phyloP scores from a whole-genome alignment of 2,888 invertebrate genomes.

The Himalopsyche kuldschensis region DNA sequence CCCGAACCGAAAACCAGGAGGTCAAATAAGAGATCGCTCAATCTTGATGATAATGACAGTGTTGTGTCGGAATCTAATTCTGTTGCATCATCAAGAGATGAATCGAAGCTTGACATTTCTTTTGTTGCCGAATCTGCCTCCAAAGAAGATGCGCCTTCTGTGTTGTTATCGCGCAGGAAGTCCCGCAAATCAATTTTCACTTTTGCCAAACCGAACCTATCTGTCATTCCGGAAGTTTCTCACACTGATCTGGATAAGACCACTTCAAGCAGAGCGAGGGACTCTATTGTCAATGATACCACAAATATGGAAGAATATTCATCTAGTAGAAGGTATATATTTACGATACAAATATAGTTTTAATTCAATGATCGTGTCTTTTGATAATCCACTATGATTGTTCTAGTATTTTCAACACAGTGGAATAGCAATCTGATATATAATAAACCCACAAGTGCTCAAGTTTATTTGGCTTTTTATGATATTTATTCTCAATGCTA shows the following conservation, averaged over 20 bases:
- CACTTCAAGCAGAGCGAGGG: slow-evolving; percentile 36
- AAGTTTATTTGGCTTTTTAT: too few species aligned
- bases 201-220: slow-evolving; percentile 49
- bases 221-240: slow-evolving; percentile 54
- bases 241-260: slow-evolving; percentile 28
- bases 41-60: slow-evolving; percentile 18
- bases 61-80: slow-evolving; percentile 26
- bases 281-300: neutral
- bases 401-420: too few species aligned
- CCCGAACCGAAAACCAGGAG: neutral
- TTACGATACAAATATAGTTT: neutral
- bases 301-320: slow-evolving; percentile 47
- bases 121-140: slow-evolving; percentile 18
- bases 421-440: too few species aligned
- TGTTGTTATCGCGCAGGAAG: slow-evolving; percentile 41
- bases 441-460: too few species aligned
- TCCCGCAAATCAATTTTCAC: slow-evolving; percentile 48
- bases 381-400: too few species aligned
- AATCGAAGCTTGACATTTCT: slow-evolving; percentile 13
- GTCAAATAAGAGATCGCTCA: neutral
- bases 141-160: slow-evolving; percentile 14
- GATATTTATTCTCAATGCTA: too few species aligned
- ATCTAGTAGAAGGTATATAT: slow-evolving; percentile 48
- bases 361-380: neutral
- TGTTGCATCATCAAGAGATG: slow-evolving; percentile 11